phyloP scores from a whole-genome alignment of 2,888 invertebrate genomes.

The Stegophylla sp. region DNA sequence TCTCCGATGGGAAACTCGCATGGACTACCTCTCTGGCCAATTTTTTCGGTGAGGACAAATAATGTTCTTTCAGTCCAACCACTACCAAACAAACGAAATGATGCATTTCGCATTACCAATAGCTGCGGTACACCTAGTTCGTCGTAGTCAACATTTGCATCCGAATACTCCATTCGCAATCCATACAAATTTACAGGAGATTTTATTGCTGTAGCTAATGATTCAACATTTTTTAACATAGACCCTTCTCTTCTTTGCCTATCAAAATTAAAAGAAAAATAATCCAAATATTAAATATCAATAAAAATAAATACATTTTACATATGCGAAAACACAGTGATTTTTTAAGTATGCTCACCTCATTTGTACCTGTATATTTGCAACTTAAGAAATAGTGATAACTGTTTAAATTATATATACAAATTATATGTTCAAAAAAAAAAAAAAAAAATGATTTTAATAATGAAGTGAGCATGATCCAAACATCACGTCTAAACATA shows the following conservation, averaged over 20 bases:
- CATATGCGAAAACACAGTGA: too few species aligned
- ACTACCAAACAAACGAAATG: constrained; percentile 77
- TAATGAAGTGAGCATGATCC: too few species aligned
- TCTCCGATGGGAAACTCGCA: constrained; percentile 72
- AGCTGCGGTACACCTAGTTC: constrained; percentile 73
- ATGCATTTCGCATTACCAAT: constrained; percentile 70
- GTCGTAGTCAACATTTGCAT: constrained; percentile 61
- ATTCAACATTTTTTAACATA: constrained; percentile 14
- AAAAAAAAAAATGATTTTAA: too few species aligned
- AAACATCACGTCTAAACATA: too few species aligned
- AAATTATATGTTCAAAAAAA: too few species aligned
- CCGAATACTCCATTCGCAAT: constrained; percentile 63
- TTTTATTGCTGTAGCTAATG: constrained; percentile 32
- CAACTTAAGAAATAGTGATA: too few species aligned
- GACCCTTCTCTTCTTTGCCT: constrained; percentile 24
- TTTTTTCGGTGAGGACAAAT: constrained; percentile 74
- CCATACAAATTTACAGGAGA: constrained; percentile 61
- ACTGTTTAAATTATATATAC: too few species aligned
- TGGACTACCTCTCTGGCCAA: constrained; percentile 68
- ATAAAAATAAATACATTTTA: too few species aligned
- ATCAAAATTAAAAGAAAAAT: neutral
- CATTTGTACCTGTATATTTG: too few species aligned
- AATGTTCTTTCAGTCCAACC: constrained; percentile 73
- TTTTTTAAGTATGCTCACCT: too few species aligned
- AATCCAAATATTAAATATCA: neutral